Conservation (phyloP, 2,113 vertebrate species). For the Origma solitaria region DNA sequence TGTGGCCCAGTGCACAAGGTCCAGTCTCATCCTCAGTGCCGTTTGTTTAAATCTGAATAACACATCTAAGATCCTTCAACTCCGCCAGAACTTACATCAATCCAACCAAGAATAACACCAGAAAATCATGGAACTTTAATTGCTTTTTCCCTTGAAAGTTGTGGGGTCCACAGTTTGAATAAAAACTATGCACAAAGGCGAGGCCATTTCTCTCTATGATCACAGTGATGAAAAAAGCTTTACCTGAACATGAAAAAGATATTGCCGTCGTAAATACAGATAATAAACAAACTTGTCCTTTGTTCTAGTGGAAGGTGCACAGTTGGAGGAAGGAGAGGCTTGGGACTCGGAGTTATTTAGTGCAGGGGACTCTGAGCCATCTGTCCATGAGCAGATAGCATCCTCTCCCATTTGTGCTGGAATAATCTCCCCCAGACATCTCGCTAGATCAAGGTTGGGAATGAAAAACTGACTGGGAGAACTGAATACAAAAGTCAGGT, state of each 20-base stretch:
- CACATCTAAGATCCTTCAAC: background rate
- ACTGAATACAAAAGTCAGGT: background rate
- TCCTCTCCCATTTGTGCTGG: slow-evolving; percentile 18
- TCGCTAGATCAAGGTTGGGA: background rate
- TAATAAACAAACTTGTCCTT: background rate
- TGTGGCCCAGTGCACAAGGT: background rate
- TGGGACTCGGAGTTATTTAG: slow-evolving; percentile 44
- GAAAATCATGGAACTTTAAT: background rate
- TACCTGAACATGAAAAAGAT: background rate
- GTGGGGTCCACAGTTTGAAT: background rate
- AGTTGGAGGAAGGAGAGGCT: slow-evolving; percentile 30
- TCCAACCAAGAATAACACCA: background rate
- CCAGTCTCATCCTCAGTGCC: background rate
- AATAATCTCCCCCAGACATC: slow-evolving; percentile 2
- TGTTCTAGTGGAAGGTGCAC: slow-evolving; percentile 28
- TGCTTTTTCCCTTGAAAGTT: background rate
- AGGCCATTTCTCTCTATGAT: background rate
- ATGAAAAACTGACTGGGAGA: background rate
- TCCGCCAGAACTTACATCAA: background rate
- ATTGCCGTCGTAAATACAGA: background rate
- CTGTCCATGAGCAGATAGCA: slow-evolving; percentile 29
- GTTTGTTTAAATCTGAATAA: background rate
- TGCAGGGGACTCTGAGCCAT: slow-evolving; percentile 43
- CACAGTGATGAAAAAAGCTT: background rate
- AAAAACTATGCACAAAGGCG: background rate